Evolutionary conservation across 2,797 vertebrate genomes (phyloP).

Genomic region (Amphiprion clarkii): DNA sequence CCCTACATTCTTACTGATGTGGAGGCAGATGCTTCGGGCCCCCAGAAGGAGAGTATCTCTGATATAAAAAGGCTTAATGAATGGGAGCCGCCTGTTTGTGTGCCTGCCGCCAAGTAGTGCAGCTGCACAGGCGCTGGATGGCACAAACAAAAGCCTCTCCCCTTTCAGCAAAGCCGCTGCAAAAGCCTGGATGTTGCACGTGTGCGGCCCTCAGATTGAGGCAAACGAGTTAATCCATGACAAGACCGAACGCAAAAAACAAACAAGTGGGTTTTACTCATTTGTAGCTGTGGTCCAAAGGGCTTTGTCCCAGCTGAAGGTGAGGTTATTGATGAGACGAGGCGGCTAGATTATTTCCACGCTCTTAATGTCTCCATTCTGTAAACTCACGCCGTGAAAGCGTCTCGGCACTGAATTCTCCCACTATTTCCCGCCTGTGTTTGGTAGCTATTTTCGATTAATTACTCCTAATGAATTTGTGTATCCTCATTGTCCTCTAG

Average conservation of each 20-base stretch:
- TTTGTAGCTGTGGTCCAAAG: conserved; percentile 47
- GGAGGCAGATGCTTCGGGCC: conserved; percentile 83
- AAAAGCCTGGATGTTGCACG: conserved; percentile 53
- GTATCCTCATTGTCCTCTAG: conserved; percentile 82
- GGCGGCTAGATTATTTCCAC: conserved; percentile 49
- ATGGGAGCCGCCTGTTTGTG: conserved; percentile 83
- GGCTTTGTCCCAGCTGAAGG: conserved; percentile 43
- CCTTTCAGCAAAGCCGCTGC: conserved; percentile 40
- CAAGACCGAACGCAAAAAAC: conserved; percentile 57
- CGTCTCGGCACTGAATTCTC: conserved; percentile 40
- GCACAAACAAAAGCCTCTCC: conserved; percentile 68
- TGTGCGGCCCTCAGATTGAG: conserved; percentile 53
- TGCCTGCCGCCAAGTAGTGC: conserved; percentile 79
- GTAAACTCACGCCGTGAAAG: conserved; percentile 41
- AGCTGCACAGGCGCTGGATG: conserved; percentile 80
- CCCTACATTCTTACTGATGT: conserved; percentile 65
- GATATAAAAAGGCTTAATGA: conserved; percentile 86
- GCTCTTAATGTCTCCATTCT: conserved; percentile 17
- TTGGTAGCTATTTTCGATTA: conserved; percentile 76
- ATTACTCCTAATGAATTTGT: conserved; percentile 83
- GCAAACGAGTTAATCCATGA: conserved; percentile 66
- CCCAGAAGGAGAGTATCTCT: conserved; percentile 80
- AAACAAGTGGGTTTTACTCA: conserved; percentile 55
- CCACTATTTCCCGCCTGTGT: conserved; percentile 50
- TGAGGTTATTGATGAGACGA: conserved; percentile 56